These are phyloP conservation scores for Setipinna tenuifilis DNA, from an alignment of 2,797 vertebrate genomes.

Conservation along the genomic window DNA sequence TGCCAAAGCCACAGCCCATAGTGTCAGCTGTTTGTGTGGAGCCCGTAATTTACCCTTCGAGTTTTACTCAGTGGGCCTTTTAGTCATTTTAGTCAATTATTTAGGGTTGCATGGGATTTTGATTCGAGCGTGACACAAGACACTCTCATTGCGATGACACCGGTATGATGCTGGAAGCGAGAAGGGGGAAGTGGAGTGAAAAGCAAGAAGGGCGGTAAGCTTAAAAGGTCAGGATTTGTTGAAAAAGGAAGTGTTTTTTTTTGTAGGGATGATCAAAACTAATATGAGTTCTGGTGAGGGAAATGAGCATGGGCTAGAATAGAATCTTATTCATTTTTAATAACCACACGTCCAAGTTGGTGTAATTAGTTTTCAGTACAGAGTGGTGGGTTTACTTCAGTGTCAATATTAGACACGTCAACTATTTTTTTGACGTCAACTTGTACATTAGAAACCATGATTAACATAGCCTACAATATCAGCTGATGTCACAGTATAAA, in stretches of 20 bases:
- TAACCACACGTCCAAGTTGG: too few species aligned
- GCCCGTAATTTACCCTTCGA: slow-evolving; percentile 17
- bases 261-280: neutral
- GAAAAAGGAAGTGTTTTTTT: neutral
- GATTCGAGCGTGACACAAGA: neutral
- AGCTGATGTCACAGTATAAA: too few species aligned
- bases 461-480: too few species aligned
- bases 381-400: too few species aligned
- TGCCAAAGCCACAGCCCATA: slow-evolving; percentile 23
- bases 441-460: too few species aligned
- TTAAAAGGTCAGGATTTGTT: neutral
- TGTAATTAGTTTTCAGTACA: too few species aligned
- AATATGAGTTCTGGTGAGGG: too few species aligned
- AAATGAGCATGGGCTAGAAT: too few species aligned
- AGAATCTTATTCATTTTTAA: too few species aligned
- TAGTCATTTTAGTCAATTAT: slow-evolving; percentile 3
- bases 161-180: neutral
- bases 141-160: neutral
- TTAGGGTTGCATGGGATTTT: slow-evolving; percentile 7
- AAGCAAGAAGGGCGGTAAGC: neutral
- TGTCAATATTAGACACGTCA: too few species aligned
- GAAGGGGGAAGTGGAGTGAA: neutral
- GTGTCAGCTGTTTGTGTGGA: slow-evolving; percentile 24
- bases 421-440: too few species aligned
- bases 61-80: slow-evolving; percentile 9